Percentiles rank a stretch among this genome's conserved stretches.
Evolutionary conservation across 2,113 vertebrate species (phyloP).

Genomic region (Dendrocopos noguchii): DNA sequence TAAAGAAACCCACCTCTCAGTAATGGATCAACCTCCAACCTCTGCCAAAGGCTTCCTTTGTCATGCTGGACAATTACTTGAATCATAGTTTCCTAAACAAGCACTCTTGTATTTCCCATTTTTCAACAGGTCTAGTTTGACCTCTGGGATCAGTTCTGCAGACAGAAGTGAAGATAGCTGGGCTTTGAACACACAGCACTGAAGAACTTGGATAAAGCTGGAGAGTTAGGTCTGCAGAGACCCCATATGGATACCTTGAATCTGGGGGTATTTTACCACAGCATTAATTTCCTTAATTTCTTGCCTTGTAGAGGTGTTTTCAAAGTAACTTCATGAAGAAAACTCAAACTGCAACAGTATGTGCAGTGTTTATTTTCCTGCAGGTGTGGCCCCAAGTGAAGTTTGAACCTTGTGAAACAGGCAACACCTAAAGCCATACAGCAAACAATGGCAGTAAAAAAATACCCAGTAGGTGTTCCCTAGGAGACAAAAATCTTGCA

Average conservation of each 20-base stretch:
- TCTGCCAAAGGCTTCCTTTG: not conserved
- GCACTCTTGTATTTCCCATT: not conserved
- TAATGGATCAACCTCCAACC: not conserved
- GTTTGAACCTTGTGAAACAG: not conserved
- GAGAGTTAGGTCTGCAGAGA: not conserved
- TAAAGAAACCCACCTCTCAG: not conserved
- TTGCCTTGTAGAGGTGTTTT: not conserved
- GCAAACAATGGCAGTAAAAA: fast-evolving
- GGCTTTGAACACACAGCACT: not conserved
- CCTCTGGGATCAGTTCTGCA: not conserved
- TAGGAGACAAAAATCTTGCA: not conserved
- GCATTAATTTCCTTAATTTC: not conserved
- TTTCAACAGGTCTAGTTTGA: not conserved
- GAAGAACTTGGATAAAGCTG: not conserved
- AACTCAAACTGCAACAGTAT: not conserved
- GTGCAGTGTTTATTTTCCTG: not conserved
- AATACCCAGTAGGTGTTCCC: not conserved
- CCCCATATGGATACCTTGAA: not conserved
- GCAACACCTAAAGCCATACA: not conserved
- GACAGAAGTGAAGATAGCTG: not conserved
- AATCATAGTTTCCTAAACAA: not conserved
- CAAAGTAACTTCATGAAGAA: not conserved
- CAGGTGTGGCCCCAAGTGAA: not conserved
- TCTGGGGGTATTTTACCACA: not conserved
- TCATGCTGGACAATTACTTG: not conserved